Base-by-base conservation (phyloP, 2,888 invertebrate species). In the Caenorhabditis drosophilae region DNA sequence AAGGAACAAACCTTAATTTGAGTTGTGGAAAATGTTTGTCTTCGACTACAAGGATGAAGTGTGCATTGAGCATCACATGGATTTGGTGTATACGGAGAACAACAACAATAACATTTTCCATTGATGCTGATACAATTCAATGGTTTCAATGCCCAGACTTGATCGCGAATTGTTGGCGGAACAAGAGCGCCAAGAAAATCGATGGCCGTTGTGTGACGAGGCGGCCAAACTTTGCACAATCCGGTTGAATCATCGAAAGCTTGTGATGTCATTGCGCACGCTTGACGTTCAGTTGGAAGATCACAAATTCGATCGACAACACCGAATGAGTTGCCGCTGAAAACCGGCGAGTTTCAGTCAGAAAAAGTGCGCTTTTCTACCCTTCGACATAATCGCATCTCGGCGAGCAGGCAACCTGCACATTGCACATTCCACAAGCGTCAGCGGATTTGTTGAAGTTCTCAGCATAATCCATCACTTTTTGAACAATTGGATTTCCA, bases 401-500 rank as follows among this genome's bases (percentile, higher is more conserved):
- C 1, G 71, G 69, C 12, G 70, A 64, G 34, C 75, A 75, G 15
- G 72, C 56, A 3, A 79, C 73, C 48, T 79, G 79, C 15, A 80
- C 75, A 61, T 78, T 79, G 70, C 80, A 80, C 79, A 79, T 79
- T 51, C 80, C 80, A 47, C 80, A 80, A 15, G 78, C 70, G 12
- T 63, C 58, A 2, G 67, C 76, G 1, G 79, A 78, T 52, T 79
- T 80, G 70, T 80, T 80, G 63, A 80, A 76, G 9, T 70, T 46
- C 47, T 80, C 79, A 1, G 77, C 76, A 57, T 79, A 80, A 59
- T 78, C 73, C 78, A 80, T 76, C 16, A 78, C 71, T 40, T 76
- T 78, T 54, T 78, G 76, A 7, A 80, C 75, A 47, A 80, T 76
- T 25, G 79, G 79, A 35, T 73, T 75, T 7, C 78, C 78, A 51